Base-by-base conservation (phyloP, 2,888 invertebrate genomes). In the Sinotaia quadrata region DNA sequence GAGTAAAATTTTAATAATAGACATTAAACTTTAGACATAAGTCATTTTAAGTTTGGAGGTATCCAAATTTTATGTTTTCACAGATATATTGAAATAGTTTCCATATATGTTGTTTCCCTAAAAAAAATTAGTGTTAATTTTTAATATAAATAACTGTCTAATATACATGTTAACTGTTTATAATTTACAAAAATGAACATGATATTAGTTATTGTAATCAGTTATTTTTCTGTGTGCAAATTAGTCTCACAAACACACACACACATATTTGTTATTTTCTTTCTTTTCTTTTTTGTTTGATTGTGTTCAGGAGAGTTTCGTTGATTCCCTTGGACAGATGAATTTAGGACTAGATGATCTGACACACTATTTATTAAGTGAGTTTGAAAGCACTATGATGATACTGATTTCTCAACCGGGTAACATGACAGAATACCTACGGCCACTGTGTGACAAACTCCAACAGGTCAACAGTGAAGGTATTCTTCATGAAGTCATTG, bases 351-450 rank as follows among this genome's bases (percentile, higher is more conserved):
- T 5, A 10, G 34, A 21, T 21, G n/a, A 15, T 27, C 29, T 34
- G 31, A 18, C 21, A 52, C 24, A 12, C 12, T 2, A 1, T 1
- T 34, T 65, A 24, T n/a, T 65, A 3, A 4, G 2, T 1, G 65
- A 65, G 54, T 65, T 65, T 24, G 12, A 41, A 4, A 56, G 31
- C 15, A 65, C 65, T 24, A 44, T 56, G 44, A 4, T 33, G n/a
- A 34, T 81, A 34, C 78, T 87, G 52, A 86, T 82, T 31, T 80
- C 83, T n/a, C 77, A 83, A 56, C 87, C 87, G 3, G 86, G 83
- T 27, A 82, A 81, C 63, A 79, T 86, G 70, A 84, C 85, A 69
- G 82, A 82, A 41, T 78, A 81, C 58, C 77, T 87, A 71, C 81
- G 75, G 21, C 78, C 81, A 4, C 69, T 87, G 18, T 78, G 81